Evolutionary conservation across 2,888 invertebrate genomes (phyloP).

Genomic region (Plutella xylostella): DNA sequence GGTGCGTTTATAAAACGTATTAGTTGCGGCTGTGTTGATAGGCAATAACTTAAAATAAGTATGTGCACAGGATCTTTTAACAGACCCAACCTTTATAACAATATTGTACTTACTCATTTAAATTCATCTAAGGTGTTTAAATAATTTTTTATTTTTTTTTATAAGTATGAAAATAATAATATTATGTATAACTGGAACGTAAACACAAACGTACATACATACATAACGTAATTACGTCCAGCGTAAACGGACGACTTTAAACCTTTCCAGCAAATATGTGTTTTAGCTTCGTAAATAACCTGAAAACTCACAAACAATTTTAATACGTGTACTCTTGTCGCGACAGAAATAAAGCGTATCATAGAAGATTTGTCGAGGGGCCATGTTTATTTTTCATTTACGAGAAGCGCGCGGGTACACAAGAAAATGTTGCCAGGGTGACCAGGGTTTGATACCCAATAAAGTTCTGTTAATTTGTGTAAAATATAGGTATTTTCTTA

Average conservation of each 20-base stretch:
- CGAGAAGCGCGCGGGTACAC: constrained; percentile 32
- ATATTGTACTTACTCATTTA: too few species aligned
- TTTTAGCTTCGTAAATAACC: constrained; percentile 3
- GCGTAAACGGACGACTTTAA: neutral
- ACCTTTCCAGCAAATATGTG: constrained; percentile 1
- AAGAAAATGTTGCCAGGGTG: too few species aligned
- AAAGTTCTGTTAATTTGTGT: too few species aligned
- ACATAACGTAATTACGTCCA: neutral
- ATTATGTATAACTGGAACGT: neutral
- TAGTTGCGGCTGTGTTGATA: too few species aligned
- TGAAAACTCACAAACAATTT: constrained; percentile 37
- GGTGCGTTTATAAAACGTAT: constrained; percentile 40
- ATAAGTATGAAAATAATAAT: neutral
- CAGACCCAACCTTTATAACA: too few species aligned
- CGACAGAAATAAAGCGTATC: constrained; percentile 38
- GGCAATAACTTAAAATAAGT: too few species aligned
- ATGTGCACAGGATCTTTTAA: too few species aligned
- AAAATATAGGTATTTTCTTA: too few species aligned
- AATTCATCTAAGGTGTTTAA: too few species aligned
- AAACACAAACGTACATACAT: too few species aligned
- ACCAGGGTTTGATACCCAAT: too few species aligned
- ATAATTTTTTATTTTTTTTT: too few species aligned
- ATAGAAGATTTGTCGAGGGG: constrained; percentile 24
- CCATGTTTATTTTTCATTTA: constrained; percentile 69
- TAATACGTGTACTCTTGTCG: constrained; percentile 44